Evolutionary conservation across 1,140 invertebrate genomes (phyloP).

Genomic region (Heterodera carotae): DNA sequence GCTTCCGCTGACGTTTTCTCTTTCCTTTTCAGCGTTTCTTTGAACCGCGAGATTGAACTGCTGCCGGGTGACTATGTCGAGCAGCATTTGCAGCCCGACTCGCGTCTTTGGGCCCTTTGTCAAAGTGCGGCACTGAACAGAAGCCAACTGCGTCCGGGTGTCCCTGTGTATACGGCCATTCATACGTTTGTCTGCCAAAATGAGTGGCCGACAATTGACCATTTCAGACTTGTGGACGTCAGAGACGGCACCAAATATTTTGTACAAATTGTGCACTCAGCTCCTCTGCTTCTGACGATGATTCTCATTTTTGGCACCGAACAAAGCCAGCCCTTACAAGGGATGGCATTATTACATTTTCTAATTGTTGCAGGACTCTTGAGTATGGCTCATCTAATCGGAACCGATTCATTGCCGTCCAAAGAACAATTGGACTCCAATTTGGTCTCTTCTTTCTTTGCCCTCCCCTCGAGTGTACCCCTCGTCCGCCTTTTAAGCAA

Average conservation of each 20-base stretch:
- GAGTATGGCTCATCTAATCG: constrained; percentile 55
- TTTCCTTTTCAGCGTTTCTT: constrained; percentile 44
- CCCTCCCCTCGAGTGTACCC: no score
- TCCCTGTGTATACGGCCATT: constrained; percentile 47
- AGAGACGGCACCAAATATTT: constrained; percentile 54
- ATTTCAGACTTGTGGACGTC: constrained; percentile 42
- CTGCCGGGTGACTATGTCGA: constrained; percentile 52
- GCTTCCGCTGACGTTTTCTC: neutral
- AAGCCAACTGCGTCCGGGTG: constrained; percentile 41
- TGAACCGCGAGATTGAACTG: constrained; percentile 53
- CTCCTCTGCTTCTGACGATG: constrained; percentile 51
- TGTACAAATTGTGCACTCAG: constrained; percentile 52
- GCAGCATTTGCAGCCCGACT: constrained; percentile 44
- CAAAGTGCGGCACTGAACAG: constrained; percentile 51
- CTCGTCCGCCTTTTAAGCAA: constrained; percentile 42
- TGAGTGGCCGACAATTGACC: neutral
- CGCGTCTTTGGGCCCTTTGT: constrained; percentile 50
- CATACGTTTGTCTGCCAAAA: constrained; percentile 39
- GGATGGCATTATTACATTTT: neutral
- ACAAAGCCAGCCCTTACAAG: constrained; percentile 40
- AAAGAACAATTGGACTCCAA: constrained; percentile 58
- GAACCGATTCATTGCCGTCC: constrained; percentile 56
- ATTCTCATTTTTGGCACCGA: constrained; percentile 53
- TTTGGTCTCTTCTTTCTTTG: constrained; percentile 41
- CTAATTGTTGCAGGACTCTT: constrained; percentile 10